Conservation (phyloP, 2,888 invertebrate species). For the Caenorhabditis sp. region DNA sequence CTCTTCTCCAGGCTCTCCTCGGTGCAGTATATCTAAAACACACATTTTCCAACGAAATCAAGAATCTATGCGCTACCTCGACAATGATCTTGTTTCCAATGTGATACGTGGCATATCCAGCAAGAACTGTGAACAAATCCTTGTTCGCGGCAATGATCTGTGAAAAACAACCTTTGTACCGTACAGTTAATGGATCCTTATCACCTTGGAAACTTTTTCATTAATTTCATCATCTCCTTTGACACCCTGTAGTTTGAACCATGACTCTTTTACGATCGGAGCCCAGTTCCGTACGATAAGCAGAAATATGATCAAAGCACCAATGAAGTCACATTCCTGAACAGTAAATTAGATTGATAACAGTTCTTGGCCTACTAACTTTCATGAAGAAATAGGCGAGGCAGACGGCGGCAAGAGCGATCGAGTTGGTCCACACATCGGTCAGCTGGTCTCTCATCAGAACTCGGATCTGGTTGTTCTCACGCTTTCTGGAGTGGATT, state of each 20-base stretch:
- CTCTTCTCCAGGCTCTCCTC: not conserved
- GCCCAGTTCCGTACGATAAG: constrained; percentile 58
- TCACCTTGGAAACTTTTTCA: constrained; percentile 17
- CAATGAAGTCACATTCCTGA: constrained; percentile 59
- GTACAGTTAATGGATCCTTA: not conserved
- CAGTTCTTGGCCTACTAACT: not conserved
- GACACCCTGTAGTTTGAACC: constrained; percentile 50
- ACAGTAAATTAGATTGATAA: not conserved
- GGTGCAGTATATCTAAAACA: constrained; percentile 40
- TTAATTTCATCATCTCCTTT: constrained; percentile 30
- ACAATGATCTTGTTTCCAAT: constrained; percentile 40
- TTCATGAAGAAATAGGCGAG: constrained; percentile 27
- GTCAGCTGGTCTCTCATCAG: constrained; percentile 60
- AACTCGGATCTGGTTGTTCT: constrained; percentile 54
- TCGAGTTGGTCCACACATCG: constrained; percentile 54
- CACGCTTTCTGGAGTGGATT: constrained; percentile 47
- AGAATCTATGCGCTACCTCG: constrained; percentile 12
- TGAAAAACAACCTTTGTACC: not conserved
- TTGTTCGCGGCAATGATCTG: constrained; percentile 21
- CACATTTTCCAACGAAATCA: not conserved
- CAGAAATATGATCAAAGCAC: constrained; percentile 53
- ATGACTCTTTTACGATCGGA: constrained; percentile 36
- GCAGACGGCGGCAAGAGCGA: constrained; percentile 53
- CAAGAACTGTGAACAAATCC: not conserved
- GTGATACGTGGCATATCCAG: constrained; percentile 42